Conservation (phyloP, 2,888 invertebrate species). For the Plagiodera versicolora region DNA sequence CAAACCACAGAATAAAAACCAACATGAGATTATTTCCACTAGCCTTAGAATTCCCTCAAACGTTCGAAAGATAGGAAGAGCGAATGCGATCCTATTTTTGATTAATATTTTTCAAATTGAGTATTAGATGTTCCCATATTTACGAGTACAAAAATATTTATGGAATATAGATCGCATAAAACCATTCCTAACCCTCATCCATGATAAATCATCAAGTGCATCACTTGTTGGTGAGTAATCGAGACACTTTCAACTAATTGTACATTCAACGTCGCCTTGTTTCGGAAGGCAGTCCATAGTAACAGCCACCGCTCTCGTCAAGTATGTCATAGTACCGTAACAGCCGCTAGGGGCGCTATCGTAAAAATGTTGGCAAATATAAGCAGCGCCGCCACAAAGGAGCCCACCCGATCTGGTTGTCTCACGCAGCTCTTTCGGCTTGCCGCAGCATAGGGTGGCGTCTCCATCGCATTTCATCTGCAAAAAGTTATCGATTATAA, state of each 20-base stretch:
- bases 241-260: conserved; percentile 62
- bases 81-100: too few relatives aligned
- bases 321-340: conserved; percentile 96
- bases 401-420: conserved; percentile 65
- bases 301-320: conserved; percentile 80
- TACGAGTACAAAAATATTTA: too few relatives aligned
- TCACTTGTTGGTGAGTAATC: too few relatives aligned
- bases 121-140: too few relatives aligned
- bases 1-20: too few relatives aligned
- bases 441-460: conserved; percentile 91
- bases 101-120: too few relatives aligned
- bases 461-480: conserved; percentile 86
- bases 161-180: too few relatives aligned
- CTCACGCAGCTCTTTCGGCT: conserved; percentile 66
- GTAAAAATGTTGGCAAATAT: conserved; percentile 95
- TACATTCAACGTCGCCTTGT: conserved; percentile 79
- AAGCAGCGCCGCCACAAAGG: conserved; percentile 90
- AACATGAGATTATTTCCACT: too few relatives aligned
- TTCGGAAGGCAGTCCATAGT: conserved; percentile 75
- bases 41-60: too few relatives aligned
- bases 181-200: too few relatives aligned
- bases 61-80: too few relatives aligned
- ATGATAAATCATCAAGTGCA: too few relatives aligned
- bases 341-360: conserved; percentile 98
- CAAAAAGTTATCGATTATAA: conserved; percentile 29